Base-by-base conservation (phyloP, 2,797 vertebrate genomes). In the Pogonophryne albipinna region DNA sequence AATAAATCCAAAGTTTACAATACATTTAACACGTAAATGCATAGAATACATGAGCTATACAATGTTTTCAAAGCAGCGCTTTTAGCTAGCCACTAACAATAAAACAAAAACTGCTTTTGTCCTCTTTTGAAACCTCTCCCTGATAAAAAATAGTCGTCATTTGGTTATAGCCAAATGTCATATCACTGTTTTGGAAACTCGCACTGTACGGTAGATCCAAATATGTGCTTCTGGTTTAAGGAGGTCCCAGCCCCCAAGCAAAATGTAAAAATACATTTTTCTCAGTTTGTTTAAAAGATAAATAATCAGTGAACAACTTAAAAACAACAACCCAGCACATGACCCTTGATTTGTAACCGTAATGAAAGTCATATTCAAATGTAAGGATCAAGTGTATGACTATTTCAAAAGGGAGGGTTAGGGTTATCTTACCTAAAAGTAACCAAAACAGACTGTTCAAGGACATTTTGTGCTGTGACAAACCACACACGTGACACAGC, bases 401-500 rank as follows among this genome's bases (percentile, higher is more conserved):
- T 50, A 15, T 44, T 66, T 27, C 11, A 42, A 31, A 20, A 2
- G 52, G 44, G 38, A 23, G 8, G 34, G 10, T 41, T 46, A 20
- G 8, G 44, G 13, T 41, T 41, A 20, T 46, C 8, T 7, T 14
- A 6, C 19, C 6, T 47, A 31, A 38, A 58, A 34, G 27, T 11
- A 31, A 16, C 1, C 10, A 19, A 19, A 6, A 31, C 17, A 46
- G 27, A 27, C 59, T 66, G 61, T 52, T 67, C 17, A 45, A 49
- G 47, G 47, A 63, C 62, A 59, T 42, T 19, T 10, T 60, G 11
- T 23, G 9, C 56, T 69, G 58, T 52, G n/a, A 61, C 47, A 69
- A 34, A 73, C 50, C 66, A 67, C 61, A 70, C n/a, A n/a, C 45
- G 20, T 41, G 50, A 70, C 15, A 27, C 8, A 56, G 4, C 72